These are phyloP conservation scores for Circaetus gallicus DNA, from an alignment of 2,113 vertebrate genomes.

Conservation along the genomic window DNA sequence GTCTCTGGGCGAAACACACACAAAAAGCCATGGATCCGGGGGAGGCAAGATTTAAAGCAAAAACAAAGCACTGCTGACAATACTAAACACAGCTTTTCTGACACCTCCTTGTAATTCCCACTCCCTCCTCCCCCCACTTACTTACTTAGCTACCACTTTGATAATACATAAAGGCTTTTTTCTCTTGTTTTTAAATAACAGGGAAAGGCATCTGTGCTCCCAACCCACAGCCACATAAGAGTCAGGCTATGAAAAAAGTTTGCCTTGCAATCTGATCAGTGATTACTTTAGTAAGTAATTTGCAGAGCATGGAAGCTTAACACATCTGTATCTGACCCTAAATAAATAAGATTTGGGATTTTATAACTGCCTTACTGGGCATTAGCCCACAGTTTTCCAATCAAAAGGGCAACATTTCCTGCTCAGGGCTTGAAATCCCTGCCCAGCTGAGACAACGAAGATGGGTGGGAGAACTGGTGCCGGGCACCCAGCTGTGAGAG, in stretches of 20 bases:
- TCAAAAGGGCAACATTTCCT: rapidly evolving
- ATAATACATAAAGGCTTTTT: not conserved
- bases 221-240: constrained; percentile 8
- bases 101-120: constrained; percentile 1
- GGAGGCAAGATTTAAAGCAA: not conserved
- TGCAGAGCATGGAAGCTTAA: not conserved
- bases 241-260: not conserved
- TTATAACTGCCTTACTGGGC: not conserved
- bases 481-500: rapidly evolving
- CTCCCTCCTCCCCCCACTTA: not conserved
- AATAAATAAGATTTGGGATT: not conserved
- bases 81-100: constrained; percentile 8
- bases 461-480: rapidly evolving
- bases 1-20: not conserved
- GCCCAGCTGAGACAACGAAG: not conserved
- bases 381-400: not conserved
- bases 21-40: not conserved
- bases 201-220: constrained; percentile 45
- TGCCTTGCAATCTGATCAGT: not conserved
- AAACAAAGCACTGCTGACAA: not conserved
- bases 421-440: not conserved
- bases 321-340: not conserved
- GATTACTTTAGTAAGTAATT: not conserved
- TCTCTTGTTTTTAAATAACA: constrained; percentile 35
- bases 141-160: not conserved